Base-by-base conservation (phyloP, 30 jellyfish, hydroid and myxozoan species). In the Cassiopea xamachana region DNA sequence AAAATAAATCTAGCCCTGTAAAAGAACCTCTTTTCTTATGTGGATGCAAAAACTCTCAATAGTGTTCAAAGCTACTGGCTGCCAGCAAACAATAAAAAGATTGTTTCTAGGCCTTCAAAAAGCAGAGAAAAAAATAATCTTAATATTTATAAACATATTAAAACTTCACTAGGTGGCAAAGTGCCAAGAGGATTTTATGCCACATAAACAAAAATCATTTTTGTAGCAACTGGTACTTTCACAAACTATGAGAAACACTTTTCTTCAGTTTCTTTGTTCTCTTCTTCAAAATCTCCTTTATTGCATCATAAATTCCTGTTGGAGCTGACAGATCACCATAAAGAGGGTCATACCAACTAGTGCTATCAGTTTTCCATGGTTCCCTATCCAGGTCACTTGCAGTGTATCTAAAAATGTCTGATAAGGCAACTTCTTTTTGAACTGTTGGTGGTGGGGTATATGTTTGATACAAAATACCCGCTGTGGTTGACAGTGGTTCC, bases 241-340 rank as follows among this genome's bases (percentile, higher is more conserved):
- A 55, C 64, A 2, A 64, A 13, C 80, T 71, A 46, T 39, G 1
- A 68, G 64, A 67, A 74, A 27, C 73, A 19, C 80, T 79, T 88
- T 17, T 48, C 77, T 43, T 45, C 88, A 48, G 77, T 83, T 55
- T 94, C 61, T 49, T 73, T 88, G 64, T 89, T 71, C 95, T 74
- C 70, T 79, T 96, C 87, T 91, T 94, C 49, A 94, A 89, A 49
- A 94, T 84, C 73, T 95, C 96, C 60, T 96, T 84, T 44, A 96
- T 96, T n/a, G 97, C 60, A 60, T 96, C 98, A 85, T 88, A 96
- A 19, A 90, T 92, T 15, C 99, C 99, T 12, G 99, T 96, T 1
- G 97, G 98, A 2, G 97, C 93, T 8, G 99, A 84, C 2, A 96
- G 93, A 68, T 96, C 97, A 3, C 99, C 99, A 89, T 96, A 96